Percentiles rank a stretch among this genome's conserved stretches.
These are phyloP conservation scores for Alouatta palliata DNA, from an alignment of 2,113 vertebrate species.

Conservation along the genomic window DNA sequence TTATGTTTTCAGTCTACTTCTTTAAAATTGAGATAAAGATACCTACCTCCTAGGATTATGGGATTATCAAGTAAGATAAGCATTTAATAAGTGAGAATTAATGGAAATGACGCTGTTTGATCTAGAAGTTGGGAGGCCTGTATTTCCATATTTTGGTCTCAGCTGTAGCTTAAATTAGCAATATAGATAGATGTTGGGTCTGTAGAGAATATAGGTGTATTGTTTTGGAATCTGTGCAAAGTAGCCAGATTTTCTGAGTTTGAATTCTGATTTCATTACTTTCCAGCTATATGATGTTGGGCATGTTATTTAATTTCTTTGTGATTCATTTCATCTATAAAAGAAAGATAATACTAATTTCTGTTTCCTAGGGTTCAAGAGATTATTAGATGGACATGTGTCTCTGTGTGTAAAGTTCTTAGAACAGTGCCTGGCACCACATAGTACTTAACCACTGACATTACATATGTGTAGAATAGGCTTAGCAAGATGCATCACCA, in stretches of 20 bases:
- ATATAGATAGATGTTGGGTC: background rate
- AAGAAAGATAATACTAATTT: background rate
- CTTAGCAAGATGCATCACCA: background rate
- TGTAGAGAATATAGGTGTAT: background rate
- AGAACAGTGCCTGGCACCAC: background rate
- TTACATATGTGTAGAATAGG: background rate
- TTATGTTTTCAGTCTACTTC: background rate
- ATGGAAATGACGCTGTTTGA: background rate
- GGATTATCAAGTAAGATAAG: background rate
- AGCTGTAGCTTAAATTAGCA: background rate
- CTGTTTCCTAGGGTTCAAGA: background rate
- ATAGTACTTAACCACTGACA: background rate
- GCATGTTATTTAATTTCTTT: conserved; percentile 4
- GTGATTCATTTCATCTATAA: background rate
- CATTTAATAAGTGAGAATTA: conserved; percentile 29
- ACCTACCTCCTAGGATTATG: background rate
- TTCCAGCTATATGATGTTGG: background rate
- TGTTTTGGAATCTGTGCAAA: background rate
- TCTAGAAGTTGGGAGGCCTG: background rate
- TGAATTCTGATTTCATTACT: background rate
- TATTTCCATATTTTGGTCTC: background rate
- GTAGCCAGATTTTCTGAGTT: background rate
- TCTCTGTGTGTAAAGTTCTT: background rate
- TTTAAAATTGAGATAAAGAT: background rate
- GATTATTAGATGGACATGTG: background rate